phyloP scores from a whole-genome alignment of 2,888 invertebrate species.

The Phaonia tiefii region DNA sequence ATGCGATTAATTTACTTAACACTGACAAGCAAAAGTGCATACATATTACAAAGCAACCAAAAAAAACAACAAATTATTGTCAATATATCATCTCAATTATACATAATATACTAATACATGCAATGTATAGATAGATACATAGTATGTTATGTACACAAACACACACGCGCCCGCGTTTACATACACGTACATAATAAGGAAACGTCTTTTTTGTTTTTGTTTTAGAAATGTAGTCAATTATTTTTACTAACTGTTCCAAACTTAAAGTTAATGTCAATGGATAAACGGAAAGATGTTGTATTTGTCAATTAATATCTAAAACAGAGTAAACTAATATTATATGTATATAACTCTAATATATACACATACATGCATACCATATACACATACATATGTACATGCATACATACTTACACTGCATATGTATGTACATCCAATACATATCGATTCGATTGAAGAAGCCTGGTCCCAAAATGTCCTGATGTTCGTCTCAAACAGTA shows the following conservation, averaged over 20 bases:
- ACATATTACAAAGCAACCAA: slow-evolving; percentile 41
- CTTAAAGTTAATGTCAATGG: slow-evolving; percentile 35
- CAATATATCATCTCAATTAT: slow-evolving; percentile 15
- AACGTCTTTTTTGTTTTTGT: slow-evolving; percentile 36
- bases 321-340: not conserved
- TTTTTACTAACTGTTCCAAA: slow-evolving; percentile 52
- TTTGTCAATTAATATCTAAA: slow-evolving; percentile 65
- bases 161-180: not conserved
- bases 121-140: not conserved
- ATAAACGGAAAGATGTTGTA: slow-evolving; percentile 31
- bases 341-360: not conserved
- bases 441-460: too few relatives aligned
- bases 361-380: slow-evolving; percentile 1
- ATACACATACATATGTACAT: not conserved
- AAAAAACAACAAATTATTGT: slow-evolving; percentile 15
- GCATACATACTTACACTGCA: slow-evolving; percentile 6
- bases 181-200: not conserved
- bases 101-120: not conserved
- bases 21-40: not conserved
- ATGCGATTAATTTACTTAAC: not conserved
- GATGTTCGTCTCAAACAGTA: too few relatives aligned
- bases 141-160: slow-evolving; percentile 1
- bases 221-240: slow-evolving; percentile 69
- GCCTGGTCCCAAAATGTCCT: too few relatives aligned
- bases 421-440: not conserved